phyloP scores from a whole-genome alignment of 2,113 vertebrate genomes.

The Gambusia holbrooki region DNA sequence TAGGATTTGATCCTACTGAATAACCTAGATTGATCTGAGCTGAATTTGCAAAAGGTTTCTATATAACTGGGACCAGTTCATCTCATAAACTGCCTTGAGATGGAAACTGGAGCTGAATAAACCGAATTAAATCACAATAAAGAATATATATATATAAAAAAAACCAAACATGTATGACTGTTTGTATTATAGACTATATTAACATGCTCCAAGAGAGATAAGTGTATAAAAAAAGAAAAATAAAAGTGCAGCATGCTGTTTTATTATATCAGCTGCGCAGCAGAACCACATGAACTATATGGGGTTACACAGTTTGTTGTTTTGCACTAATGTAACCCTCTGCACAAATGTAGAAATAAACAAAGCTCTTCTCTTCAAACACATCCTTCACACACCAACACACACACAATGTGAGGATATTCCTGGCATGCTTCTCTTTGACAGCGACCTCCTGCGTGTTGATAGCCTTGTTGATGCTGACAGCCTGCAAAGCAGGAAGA shows the following conservation, averaged over 20 bases:
- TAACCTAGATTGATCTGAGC: background rate
- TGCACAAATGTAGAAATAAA: conserved; percentile 25
- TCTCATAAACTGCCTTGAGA: background rate
- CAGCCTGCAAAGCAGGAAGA: conserved; percentile 82
- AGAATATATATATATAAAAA: no score
- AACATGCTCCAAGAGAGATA: no score
- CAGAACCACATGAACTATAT: conserved; percentile 10
- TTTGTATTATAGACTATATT: background rate
- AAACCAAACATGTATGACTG: background rate
- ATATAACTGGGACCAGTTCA: background rate
- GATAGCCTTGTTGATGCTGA: conserved; percentile 99
- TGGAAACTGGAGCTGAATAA: background rate
- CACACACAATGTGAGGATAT: conserved; percentile 88
- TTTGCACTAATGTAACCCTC: conserved; percentile 49
- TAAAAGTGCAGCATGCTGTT: background rate
- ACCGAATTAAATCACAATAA: background rate
- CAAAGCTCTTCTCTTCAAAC: conserved; percentile 5
- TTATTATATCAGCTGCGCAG: conserved; percentile 38
- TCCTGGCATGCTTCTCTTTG: conserved; percentile 99
- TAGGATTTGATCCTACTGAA: background rate
- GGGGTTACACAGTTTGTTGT: conserved; percentile 38
- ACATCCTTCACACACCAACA: conserved; percentile 1
- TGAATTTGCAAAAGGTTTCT: background rate
- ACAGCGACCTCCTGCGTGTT: conserved; percentile 98
- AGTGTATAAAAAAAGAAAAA: no score